These are phyloP conservation scores for Stomorhina lunata DNA, from an alignment of 2,888 invertebrate species.

Conservation along the genomic window DNA sequence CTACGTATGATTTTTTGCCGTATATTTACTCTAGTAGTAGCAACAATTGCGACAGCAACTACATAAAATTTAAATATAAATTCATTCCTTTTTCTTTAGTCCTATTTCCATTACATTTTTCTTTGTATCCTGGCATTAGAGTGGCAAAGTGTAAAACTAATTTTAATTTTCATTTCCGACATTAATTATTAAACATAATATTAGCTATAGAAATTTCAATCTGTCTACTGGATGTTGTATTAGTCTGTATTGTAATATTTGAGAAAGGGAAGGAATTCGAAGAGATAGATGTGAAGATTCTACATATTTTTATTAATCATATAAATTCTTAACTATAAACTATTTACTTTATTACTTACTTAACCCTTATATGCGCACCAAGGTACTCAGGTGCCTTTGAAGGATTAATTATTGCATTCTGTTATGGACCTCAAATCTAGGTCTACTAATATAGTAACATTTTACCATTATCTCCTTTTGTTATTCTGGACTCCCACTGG, in stretches of 20 bases:
- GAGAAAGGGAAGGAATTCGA: neutral
- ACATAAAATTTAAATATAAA: neutral
- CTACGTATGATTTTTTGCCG: too few species aligned
- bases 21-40: too few species aligned
- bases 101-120: neutral
- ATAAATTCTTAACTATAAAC: too few species aligned
- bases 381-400: too few species aligned
- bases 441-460: too few species aligned
- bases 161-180: conserved; percentile 61
- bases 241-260: neutral
- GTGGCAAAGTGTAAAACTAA: conserved; percentile 57
- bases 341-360: too few species aligned
- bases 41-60: neutral
- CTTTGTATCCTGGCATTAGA: conserved; percentile 1
- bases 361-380: too few species aligned
- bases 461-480: too few species aligned
- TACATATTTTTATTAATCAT: neutral
- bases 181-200: conserved; percentile 68
- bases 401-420: too few species aligned
- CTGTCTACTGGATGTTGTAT: conserved; percentile 41
- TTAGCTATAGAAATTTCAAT: conserved; percentile 66
- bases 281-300: neutral
- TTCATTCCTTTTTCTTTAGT: neutral
- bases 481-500: too few species aligned
- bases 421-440: too few species aligned